Conservation (phyloP, 2,888 invertebrate species). For the Drosophila gaucha region DNA sequence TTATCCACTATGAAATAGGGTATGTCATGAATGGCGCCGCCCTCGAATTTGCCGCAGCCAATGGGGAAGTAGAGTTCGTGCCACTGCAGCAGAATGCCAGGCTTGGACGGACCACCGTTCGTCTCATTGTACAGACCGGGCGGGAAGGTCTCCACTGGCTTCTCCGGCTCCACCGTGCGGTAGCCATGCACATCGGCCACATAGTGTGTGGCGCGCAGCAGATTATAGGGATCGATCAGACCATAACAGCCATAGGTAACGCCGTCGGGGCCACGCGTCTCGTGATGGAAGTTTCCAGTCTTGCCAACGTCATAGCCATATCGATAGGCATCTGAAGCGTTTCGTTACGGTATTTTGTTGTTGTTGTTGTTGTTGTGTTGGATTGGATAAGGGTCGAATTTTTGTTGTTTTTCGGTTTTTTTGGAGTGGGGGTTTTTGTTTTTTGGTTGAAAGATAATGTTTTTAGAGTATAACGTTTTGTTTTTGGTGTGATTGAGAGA, state of each 20-base stretch:
- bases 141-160: constrained; percentile 87
- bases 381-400: constrained; percentile 11
- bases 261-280: constrained; percentile 90
- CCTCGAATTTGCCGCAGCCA: constrained; percentile 87
- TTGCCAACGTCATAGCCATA: constrained; percentile 92
- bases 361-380: constrained; percentile 44
- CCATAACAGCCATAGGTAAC: constrained; percentile 93
- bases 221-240: constrained; percentile 89
- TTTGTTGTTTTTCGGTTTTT: constrained; percentile 18
- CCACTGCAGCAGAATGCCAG: constrained; percentile 88
- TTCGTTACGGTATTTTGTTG: constrained; percentile 17
- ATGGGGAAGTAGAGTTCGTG: constrained; percentile 89
- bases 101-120: constrained; percentile 72
- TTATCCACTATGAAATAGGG: constrained; percentile 70
- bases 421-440: constrained; percentile 28
- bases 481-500: constrained; percentile 33
- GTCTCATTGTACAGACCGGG: constrained; percentile 69
- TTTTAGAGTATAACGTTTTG: constrained; percentile 50
- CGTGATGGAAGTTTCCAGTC: constrained; percentile 92
- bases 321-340: constrained; percentile 87
- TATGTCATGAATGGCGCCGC: constrained; percentile 82
- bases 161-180: constrained; percentile 89
- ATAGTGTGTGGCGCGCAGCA: constrained; percentile 90
- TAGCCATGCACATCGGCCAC: constrained; percentile 92
- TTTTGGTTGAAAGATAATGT: constrained; percentile 57